These are phyloP conservation scores for Frankliniella fusca DNA, from an alignment of 2,888 invertebrate species.

Conservation along the genomic window DNA sequence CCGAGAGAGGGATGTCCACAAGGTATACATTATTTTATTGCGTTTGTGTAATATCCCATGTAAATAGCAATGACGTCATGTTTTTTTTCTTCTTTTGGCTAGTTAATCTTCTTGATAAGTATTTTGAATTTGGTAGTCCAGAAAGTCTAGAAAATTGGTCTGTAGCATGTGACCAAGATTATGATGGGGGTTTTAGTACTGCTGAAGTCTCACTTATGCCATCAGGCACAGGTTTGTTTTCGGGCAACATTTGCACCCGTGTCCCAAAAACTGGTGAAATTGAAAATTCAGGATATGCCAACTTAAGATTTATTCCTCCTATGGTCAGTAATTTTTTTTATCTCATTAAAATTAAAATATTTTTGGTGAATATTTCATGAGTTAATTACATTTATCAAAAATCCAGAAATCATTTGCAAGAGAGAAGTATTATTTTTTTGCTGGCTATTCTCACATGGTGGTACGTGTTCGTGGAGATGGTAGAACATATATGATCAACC, in stretches of 20 bases:
- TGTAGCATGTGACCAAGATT: slow-evolving; percentile 73
- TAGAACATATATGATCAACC: slow-evolving; percentile 77
- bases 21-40: neutral
- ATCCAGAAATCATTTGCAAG: slow-evolving; percentile 78
- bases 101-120: neutral
- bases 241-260: slow-evolving; percentile 63
- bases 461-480: slow-evolving; percentile 91
- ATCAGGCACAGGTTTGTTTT: slow-evolving; percentile 66
- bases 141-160: slow-evolving; percentile 65
- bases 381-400: slow-evolving; percentile 33
- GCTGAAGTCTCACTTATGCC: slow-evolving; percentile 52
- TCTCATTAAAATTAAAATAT: slow-evolving; percentile 14
- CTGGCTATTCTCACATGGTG: slow-evolving; percentile 67
- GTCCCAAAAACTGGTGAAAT: slow-evolving; percentile 76
- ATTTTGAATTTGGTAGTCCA: neutral
- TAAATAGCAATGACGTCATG: too few species aligned
- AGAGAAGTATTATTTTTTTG: slow-evolving; percentile 68
- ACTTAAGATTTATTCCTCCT: slow-evolving; percentile 63
- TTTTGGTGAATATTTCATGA: too few species aligned
- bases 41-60: neutral
- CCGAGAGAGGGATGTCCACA: neutral
- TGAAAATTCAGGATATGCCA: slow-evolving; percentile 77
- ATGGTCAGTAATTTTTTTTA: slow-evolving; percentile 52
- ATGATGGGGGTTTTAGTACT: slow-evolving; percentile 63
- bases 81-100: neutral